Evolutionary conservation across 2,888 invertebrate genomes (phyloP).

Genomic region (Xanthorhoe designata): DNA sequence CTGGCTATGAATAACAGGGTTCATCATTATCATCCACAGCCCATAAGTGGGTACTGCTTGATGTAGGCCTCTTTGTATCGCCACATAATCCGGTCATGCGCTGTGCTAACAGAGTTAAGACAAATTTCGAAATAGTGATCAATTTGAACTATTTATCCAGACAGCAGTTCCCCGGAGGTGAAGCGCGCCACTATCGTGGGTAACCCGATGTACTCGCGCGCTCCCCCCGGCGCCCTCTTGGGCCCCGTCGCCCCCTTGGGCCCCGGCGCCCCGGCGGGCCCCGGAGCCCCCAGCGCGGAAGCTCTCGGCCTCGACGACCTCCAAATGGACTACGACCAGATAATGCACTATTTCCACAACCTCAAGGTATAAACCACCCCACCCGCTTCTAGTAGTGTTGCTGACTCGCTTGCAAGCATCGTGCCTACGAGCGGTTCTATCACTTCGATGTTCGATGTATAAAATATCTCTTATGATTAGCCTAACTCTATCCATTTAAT

Average conservation of each 20-base stretch:
- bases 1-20: too few species aligned
- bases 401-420: constrained; percentile 72
- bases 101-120: not conserved
- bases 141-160: constrained; percentile 47
- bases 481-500: constrained; percentile 83
- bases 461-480: constrained; percentile 81
- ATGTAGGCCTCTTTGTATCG: too few species aligned
- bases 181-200: constrained; percentile 94
- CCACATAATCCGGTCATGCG: too few species aligned
- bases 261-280: constrained; percentile 59
- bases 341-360: constrained; percentile 99
- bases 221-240: constrained; percentile 79
- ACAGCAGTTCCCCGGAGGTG: constrained; percentile 86
- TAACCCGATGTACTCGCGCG: constrained; percentile 94
- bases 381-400: constrained; percentile 80
- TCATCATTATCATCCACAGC: too few species aligned
- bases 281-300: constrained; percentile 65
- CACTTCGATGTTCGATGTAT: constrained; percentile 68
- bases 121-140: not conserved
- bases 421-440: constrained; percentile 58
- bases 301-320: constrained; percentile 92
- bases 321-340: constrained; percentile 98
- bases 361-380: constrained; percentile 91
- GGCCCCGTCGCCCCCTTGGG: constrained; percentile 56
- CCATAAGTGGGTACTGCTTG: too few species aligned